Percentiles rank a stretch among this genome's conserved stretches.
Conservation (phyloP, 1,140 invertebrate genomes). For the Portunus trituberculatus region DNA sequence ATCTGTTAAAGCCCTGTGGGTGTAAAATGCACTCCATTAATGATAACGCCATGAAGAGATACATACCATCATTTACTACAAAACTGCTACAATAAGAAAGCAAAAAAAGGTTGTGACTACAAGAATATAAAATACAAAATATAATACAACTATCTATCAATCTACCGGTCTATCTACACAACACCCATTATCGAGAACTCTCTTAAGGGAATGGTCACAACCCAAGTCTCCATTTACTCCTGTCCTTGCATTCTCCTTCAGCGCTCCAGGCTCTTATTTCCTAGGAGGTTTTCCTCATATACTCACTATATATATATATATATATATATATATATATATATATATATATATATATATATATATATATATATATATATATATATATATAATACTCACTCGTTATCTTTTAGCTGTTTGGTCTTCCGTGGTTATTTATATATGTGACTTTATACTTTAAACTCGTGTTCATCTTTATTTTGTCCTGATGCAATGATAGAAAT, state of each 20-base stretch:
- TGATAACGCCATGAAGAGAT: neutral
- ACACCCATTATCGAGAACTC: too few species aligned
- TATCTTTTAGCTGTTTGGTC: too few species aligned
- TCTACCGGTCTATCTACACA: too few species aligned
- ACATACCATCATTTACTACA: neutral
- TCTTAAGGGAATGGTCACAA: too few species aligned
- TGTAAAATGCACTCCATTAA: neutral
- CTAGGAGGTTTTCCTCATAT: too few species aligned
- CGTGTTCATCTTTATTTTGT: neutral
- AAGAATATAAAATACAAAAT: neutral
- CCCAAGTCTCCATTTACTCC: too few species aligned
- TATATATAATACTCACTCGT: too few species aligned
- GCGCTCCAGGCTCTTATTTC: too few species aligned
- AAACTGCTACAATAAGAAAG: neutral
- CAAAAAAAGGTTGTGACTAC: neutral
- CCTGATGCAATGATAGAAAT: neutral
- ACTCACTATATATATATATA: too few species aligned
- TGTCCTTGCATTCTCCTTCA: too few species aligned
- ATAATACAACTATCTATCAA: too few species aligned
- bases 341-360: neutral
- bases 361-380: neutral
- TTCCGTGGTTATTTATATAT: neutral
- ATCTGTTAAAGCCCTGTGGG: conserved; percentile 56
- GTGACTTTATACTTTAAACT: neutral
- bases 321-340: neutral